Evolutionary conservation across 2,113 vertebrate genomes (phyloP), one percentile per base, ranked within the genome.

Genomic region (Sander vitreus): DNA sequence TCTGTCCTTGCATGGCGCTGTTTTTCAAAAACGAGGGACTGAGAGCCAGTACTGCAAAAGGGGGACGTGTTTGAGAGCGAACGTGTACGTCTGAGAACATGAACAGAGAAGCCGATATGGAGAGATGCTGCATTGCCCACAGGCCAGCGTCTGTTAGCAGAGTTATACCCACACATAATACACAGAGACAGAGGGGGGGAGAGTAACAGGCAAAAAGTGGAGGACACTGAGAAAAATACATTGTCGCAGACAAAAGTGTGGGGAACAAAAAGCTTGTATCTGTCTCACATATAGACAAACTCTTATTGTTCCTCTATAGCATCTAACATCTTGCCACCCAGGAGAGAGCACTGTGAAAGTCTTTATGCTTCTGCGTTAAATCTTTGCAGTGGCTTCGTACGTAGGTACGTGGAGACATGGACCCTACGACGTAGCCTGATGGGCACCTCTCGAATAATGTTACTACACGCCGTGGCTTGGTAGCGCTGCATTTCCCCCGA

Each of bases 101-200:
- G 9, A 62, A 39, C 64, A 50, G 76, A 75, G 79, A 80, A 21
- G 78, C 10, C 51, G 30, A 78, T 60, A 62, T 18, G 23, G n/a
- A 55, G 80, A 23, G 81, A 77, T 77, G 83, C 73, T 74, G 79
- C 79, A 48, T 47, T 63, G 89, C 85, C 89, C 85, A 86, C 51
- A 81, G 84, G 82, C 80, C 74, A 63, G 74, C 59, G 36, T 76
- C 83, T 84, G 85, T 73, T 85, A 76, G 68, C 78, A 48, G 81
- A 70, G 86, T 80, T 78, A 72, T 79, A 81, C 76, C 73, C 80
- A 79, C 53, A 74, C 69, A 73, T 83, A 68, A 88, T n/a, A 63
- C 48, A 85, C 39, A 87, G 64, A 81, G 76, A 85, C 70, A 73
- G 54, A 33, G 79, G 9, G 51, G 10, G 14, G 47, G 50, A 54